These are phyloP conservation scores for Protonemura montana DNA, from an alignment of 2,888 invertebrate species.

Conservation along the genomic window DNA sequence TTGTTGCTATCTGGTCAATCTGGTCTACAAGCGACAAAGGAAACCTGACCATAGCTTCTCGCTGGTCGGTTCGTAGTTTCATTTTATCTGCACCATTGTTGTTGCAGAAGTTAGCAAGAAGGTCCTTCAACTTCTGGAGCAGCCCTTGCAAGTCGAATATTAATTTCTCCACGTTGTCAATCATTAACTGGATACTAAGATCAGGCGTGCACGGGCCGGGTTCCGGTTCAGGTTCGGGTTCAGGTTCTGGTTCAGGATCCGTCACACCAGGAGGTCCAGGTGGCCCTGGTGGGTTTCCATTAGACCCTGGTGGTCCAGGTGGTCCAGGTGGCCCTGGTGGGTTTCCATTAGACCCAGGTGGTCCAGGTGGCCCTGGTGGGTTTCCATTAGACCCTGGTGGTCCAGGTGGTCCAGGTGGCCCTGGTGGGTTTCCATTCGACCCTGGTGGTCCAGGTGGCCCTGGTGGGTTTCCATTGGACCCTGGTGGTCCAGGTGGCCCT, in stretches of 20 bases:
- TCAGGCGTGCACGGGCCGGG: neutral
- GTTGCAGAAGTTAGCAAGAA: neutral
- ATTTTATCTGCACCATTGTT: neutral
- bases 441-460: no score
- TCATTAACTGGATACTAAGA: neutral
- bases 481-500: no score
- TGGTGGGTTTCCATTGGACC: no score
- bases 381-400: no score
- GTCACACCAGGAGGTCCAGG: neutral
- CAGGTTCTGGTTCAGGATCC: slow-evolving; percentile 1
- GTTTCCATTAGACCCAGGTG: neutral
- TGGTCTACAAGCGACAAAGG: neutral
- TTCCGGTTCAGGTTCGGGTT: neutral
- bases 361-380: neutral
- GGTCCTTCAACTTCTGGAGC: neutral
- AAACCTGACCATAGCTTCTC: neutral
- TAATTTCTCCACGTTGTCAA: neutral
- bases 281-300: neutral
- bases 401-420: no score
- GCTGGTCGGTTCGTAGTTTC: neutral
- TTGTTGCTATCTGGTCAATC: neutral
- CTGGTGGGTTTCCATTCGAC: no score
- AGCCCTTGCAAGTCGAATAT: neutral
- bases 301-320: no score
- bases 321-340: no score